Base-by-base conservation (phyloP, 2,888 invertebrate genomes). In the Dromius quadrimaculatus region DNA sequence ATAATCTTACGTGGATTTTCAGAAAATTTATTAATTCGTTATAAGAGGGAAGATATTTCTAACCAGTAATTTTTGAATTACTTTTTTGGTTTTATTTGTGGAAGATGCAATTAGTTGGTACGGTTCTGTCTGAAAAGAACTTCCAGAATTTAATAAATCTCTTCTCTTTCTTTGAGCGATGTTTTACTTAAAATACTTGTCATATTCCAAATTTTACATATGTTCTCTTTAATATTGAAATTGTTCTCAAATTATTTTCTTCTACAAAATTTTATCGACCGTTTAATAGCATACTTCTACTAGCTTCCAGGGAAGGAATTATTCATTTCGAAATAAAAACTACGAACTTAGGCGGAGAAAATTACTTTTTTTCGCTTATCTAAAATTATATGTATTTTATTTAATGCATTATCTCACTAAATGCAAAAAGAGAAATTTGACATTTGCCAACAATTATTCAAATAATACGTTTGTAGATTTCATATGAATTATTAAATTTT, bases 131-230 rank as follows among this genome's bases (percentile, higher is more conserved):
- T 22, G 9, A 63, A 23, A 63, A 32, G 59, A 20, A 19, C n/a
- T n/a, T 9, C 13, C 5, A 19, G 15, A 11, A 22, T 50, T 32
- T 36, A 34, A 45, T 65, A 20, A 61, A 38, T 38, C 41, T 57
- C 43, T 23, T 20, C 28, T 38, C 22, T 13, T 23, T 9, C 11
- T 13, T 15, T 59, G 32, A 59, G 45, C 41, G 59, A 68, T 68
- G 68, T 32, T 59, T 38, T 59, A 20, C 28, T 68, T 59, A 68
- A 68, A 68, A 68, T 68, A 38, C 41, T 23, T 38, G 28, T 66
- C 66, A 66, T 66, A 34, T 41, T 43, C 34, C 17, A 19, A 45
- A 68, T 68, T 57, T 66, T 38, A 54, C 32, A 54, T 41, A 6
- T 66, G 57, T 54, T 34, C 22, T 36, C n/a, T 20, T 15, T n/a